phyloP scores from a whole-genome alignment of 2,113 vertebrate species.

The Ursus arctos region DNA sequence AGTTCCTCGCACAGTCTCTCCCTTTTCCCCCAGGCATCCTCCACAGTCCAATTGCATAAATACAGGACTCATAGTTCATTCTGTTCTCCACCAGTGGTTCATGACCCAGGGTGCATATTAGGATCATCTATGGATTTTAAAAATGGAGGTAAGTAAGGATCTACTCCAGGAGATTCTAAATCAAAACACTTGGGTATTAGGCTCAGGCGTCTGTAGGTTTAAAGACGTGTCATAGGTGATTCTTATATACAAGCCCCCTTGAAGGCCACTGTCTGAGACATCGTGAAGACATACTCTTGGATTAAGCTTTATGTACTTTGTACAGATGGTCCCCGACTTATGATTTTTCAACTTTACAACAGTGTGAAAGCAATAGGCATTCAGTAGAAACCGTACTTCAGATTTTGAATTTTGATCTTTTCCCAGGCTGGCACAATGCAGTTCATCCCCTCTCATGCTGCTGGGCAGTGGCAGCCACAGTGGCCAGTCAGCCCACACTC shows the following conservation, averaged over 20 bases:
- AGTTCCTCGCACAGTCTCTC: not conserved
- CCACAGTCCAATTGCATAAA: not conserved
- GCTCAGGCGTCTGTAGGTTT: not conserved
- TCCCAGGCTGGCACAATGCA: not conserved
- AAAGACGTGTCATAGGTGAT: not conserved
- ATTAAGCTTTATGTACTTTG: slow-evolving; percentile 6
- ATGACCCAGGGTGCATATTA: not conserved
- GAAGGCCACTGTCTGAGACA: not conserved
- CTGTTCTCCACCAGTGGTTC: not conserved
- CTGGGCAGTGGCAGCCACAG: not conserved
- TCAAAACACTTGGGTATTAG: not conserved
- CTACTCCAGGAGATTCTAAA: not conserved
- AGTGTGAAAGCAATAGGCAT: not conserved
- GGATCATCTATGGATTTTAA: not conserved
- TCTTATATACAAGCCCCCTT: not conserved
- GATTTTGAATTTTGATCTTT: not conserved
- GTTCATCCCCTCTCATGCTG: not conserved
- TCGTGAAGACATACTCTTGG: not conserved
- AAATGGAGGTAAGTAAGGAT: not conserved
- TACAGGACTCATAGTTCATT: not conserved
- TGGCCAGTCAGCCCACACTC: not conserved
- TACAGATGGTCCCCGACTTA: not conserved
- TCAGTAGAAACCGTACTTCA: not conserved
- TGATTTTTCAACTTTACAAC: not conserved
- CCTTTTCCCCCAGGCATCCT: not conserved